Evolutionary conservation across 2,888 invertebrate genomes (phyloP).

Genomic region (Elegia similella): DNA sequence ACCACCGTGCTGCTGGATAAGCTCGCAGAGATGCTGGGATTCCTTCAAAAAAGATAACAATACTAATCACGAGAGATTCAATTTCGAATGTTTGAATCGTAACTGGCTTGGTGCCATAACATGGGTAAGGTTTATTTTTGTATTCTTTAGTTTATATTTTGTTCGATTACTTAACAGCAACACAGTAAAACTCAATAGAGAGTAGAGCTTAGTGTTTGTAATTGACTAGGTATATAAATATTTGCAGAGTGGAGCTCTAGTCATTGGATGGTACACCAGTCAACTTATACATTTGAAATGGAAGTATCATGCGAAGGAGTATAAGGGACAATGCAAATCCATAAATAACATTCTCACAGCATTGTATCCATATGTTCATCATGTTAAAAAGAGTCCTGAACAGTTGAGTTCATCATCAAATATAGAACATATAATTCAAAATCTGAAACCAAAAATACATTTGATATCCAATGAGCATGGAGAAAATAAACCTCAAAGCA

Average conservation of each 20-base stretch:
- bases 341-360: slow-evolving; percentile 43
- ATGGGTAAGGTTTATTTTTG: slow-evolving; percentile 57
- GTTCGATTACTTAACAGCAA: slow-evolving; percentile 11
- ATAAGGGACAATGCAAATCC: slow-evolving; percentile 35
- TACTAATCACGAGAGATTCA: slow-evolving; percentile 65
- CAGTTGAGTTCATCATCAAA: slow-evolving; percentile 40
- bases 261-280: slow-evolving; percentile 84
- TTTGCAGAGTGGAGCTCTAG: slow-evolving; percentile 80
- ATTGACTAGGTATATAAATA: neutral
- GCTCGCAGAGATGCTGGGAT: slow-evolving; percentile 41
- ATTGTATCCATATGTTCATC: slow-evolving; percentile 46
- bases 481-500: slow-evolving; percentile 28
- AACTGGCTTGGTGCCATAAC: slow-evolving; percentile 78
- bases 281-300: slow-evolving; percentile 74
- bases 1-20: slow-evolving; percentile 46
- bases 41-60: slow-evolving; percentile 43
- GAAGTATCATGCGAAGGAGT: slow-evolving; percentile 43
- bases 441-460: slow-evolving; percentile 56
- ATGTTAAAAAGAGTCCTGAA: slow-evolving; percentile 42
- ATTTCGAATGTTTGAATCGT: slow-evolving; percentile 63
- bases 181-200: too few species aligned
- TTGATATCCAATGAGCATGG: slow-evolving; percentile 64
- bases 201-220: too few species aligned
- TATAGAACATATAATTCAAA: slow-evolving; percentile 47
- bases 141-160: neutral